Evolutionary conservation across 2,113 vertebrate species (phyloP), one percentile per base, ranked within the genome.

Genomic region (Calidris pugnax): DNA sequence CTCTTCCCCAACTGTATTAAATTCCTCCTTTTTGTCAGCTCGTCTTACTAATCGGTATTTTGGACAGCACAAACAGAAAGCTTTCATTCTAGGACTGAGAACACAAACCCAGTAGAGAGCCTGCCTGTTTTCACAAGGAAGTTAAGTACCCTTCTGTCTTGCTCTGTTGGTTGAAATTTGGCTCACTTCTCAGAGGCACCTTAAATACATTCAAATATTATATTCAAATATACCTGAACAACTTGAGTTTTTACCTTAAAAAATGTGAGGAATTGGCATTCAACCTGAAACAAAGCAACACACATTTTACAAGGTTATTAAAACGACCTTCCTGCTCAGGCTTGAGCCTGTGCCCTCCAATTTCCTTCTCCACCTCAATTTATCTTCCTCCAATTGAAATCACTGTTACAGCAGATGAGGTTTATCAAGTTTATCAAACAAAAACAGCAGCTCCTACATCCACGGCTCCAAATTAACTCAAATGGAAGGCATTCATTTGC

Each of bases 381-480:
- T 87, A 92, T 93, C 69, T 96, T 97, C 96, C 85, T 96, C 78
- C 97, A 95, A 94, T 90, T 97, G 90, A 97, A 96, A 95, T 62
- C 48, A 45, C 17, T 85, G 56, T 55, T 94, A 68, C 21, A 85
- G 84, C 57, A 95, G 64, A 93, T 28, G 59, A 92, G 64, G 87
- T 87, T 96, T 97, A 97, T 93, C 93, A 80, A 47, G 50, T 85
- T 84, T 80, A 94, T 97, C 92, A 94, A 90, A 91, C 55, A 59
- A 93, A 95, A 94, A 2, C 88, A 96, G 84, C 84, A 74, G 72
- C 67, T 92, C 59, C 68, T 62, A 57, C 32, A 64, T 62, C 69
- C 50, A 75, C 4, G 0, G 45, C 71, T 95, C 80, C 90, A 92
- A 92, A 94, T 80, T 35, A 90, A 77, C 43, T 88, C 72, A 86